phyloP scores from a whole-genome alignment of 2,888 invertebrate species.

The Ectropis crepuscularia region DNA sequence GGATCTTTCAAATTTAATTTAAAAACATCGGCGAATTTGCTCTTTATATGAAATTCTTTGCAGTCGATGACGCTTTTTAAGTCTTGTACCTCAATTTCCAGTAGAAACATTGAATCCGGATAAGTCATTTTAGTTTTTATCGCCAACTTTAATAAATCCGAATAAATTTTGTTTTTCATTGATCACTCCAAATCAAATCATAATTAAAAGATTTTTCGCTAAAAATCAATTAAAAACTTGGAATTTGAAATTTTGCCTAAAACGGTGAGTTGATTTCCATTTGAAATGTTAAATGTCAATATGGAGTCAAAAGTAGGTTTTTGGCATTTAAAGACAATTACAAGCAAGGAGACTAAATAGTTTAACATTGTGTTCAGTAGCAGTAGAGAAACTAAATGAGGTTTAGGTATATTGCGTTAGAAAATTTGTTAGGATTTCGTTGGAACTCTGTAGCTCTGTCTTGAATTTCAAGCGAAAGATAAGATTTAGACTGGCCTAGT shows the following conservation, averaged over 20 bases:
- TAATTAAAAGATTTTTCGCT: conserved; percentile 29
- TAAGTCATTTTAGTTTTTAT: conserved; percentile 56
- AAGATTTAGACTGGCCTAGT: too few species aligned
- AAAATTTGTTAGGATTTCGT: too few species aligned
- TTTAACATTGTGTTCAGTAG: too few species aligned
- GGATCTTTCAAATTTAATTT: conserved; percentile 59
- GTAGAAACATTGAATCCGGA: conserved; percentile 72
- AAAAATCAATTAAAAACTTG: conserved; percentile 45
- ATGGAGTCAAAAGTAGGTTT: not conserved
- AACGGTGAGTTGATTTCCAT: conserved; percentile 15
- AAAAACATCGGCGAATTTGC: conserved; percentile 68
- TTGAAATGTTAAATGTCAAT: not conserved
- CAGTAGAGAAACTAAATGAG: too few species aligned
- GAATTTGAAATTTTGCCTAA: conserved; percentile 59
- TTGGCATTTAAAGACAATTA: too few species aligned
- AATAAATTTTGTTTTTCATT: conserved; percentile 6
- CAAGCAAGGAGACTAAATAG: too few species aligned
- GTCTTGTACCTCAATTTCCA: conserved; percentile 66
- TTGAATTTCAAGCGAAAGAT: too few species aligned
- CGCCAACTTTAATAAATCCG: conserved; percentile 8
- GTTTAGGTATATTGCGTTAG: too few species aligned
- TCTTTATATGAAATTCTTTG: conserved; percentile 58
- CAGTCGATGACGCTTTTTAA: conserved; percentile 56
- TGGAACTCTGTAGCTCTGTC: too few species aligned
- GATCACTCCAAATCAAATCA: conserved; percentile 12